A percentile compares a stretch with the other conserved stretches of the same genome.
Conservation (phyloP, 2,797 vertebrate genomes). For the Galagoides demidoff region DNA sequence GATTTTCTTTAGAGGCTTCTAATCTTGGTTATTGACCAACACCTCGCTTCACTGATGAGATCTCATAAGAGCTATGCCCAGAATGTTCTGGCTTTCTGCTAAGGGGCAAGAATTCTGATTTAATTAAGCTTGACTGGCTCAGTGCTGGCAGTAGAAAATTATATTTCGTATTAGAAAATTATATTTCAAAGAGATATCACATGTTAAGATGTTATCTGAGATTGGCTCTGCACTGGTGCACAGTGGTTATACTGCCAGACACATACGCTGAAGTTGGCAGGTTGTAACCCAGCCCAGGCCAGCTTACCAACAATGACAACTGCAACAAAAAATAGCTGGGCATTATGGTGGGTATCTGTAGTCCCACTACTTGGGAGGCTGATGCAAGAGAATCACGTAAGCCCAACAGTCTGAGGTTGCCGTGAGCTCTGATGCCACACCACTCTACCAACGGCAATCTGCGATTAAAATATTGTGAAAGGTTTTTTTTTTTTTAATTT, state of each 20-base stretch:
- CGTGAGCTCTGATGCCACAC: no score
- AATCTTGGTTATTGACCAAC: neutral
- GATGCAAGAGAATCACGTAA: no score
- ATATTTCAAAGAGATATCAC: neutral
- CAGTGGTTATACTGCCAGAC: no score
- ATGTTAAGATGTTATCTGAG: no score
- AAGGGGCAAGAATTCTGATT: neutral
- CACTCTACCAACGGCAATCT: neutral
- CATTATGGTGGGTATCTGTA: no score
- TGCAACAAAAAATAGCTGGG: no score
- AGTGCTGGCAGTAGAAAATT: neutral
- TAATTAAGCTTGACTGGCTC: neutral
- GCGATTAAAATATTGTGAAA: neutral
- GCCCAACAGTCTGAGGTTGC: no score
- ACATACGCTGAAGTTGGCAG: no score
- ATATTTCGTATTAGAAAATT: neutral
- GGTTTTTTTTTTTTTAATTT: slow-evolving; percentile 4
- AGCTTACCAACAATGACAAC: no score
- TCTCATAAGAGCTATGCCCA: neutral
- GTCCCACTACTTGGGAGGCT: no score
- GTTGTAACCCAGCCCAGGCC: no score
- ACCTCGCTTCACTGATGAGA: neutral
- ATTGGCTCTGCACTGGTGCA: no score
- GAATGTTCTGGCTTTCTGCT: neutral
- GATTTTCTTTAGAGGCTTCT: neutral